Percentiles rank a stretch among this genome's conserved stretches.
phyloP scores from a whole-genome alignment of 1,140 invertebrate species.

The Ceratosolen solmsi region DNA sequence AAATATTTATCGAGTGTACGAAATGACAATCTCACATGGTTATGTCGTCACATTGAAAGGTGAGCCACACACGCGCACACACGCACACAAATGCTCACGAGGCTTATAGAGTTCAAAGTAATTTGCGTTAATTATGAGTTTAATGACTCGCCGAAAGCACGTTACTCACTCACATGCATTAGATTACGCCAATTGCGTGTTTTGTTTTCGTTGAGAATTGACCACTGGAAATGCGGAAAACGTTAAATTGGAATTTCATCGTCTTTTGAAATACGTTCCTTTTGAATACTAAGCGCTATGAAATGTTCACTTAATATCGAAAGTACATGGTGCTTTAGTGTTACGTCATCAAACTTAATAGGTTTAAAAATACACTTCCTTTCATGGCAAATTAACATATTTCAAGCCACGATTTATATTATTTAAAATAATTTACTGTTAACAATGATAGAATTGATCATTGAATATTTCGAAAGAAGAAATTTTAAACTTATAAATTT shows the following conservation, averaged over 20 bases:
- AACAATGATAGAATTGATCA: not conserved
- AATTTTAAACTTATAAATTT: not conserved
- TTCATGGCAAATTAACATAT: conserved; percentile 1
- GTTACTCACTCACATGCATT: conserved; percentile 24
- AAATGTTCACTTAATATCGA: conserved; percentile 5
- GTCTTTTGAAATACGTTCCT: conserved; percentile 16
- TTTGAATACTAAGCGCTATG: conserved; percentile 9
- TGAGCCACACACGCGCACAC: no score
- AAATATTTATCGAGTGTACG: conserved; percentile 26
- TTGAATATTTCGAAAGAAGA: not conserved
- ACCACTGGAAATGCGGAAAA: conserved; percentile 11
- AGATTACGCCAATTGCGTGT: conserved; percentile 39
- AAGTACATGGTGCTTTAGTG: conserved; percentile 2
- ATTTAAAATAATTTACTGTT: not conserved
- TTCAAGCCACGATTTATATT: not conserved
- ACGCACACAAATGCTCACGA: not conserved
- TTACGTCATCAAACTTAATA: conserved; percentile 23
- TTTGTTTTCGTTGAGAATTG: conserved; percentile 32
- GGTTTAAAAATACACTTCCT: conserved; percentile 18
- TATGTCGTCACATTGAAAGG: no score
- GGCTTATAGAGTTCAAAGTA: conserved; percentile 38
- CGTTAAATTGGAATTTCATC: conserved; percentile 26
- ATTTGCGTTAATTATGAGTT: conserved; percentile 42
- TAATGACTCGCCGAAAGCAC: conserved; percentile 36
- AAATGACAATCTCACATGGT: conserved; percentile 28